phyloP scores from a whole-genome alignment of 2,797 vertebrate genomes.

The Eupleurogrammus muticus region DNA sequence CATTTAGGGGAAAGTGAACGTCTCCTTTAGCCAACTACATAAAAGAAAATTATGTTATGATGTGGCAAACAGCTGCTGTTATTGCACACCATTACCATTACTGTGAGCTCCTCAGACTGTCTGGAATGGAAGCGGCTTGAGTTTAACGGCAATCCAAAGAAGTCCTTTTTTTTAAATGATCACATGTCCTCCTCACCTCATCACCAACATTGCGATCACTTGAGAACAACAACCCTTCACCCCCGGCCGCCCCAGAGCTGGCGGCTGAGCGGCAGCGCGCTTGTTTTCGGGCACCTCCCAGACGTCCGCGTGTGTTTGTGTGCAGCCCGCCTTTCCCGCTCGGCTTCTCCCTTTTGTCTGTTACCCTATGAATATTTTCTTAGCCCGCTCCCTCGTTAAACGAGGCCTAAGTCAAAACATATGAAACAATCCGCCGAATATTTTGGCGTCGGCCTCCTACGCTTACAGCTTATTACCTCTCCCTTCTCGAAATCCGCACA shows the following conservation, averaged over 20 bases:
- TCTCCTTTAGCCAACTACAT: not conserved
- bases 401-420: constrained; percentile 66
- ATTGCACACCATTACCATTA: not conserved
- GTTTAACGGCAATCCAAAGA: not conserved
- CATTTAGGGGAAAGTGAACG: not conserved
- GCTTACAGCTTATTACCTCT: constrained; percentile 63
- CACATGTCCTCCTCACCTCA: not conserved
- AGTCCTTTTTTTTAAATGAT: constrained; percentile 9
- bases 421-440: constrained; percentile 54
- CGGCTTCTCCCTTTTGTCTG: constrained; percentile 48
- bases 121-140: constrained; percentile 3
- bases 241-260: constrained; percentile 14
- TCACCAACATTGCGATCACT: not conserved
- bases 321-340: constrained; percentile 20
- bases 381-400: constrained; percentile 59
- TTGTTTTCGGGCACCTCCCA: constrained; percentile 51
- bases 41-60: not conserved
- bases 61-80: not conserved
- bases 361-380: constrained; percentile 49
- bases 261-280: not conserved
- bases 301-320: constrained; percentile 34
- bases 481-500: constrained; percentile 55
- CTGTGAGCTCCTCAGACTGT: not conserved
- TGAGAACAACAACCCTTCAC: constrained; percentile 10
- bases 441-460: constrained; percentile 62